A percentile compares a stretch with the other conserved stretches of the same genome.
These are phyloP conservation scores for Oryzias javanicus DNA, from an alignment of 2,113 vertebrate species.

Conservation along the genomic window DNA sequence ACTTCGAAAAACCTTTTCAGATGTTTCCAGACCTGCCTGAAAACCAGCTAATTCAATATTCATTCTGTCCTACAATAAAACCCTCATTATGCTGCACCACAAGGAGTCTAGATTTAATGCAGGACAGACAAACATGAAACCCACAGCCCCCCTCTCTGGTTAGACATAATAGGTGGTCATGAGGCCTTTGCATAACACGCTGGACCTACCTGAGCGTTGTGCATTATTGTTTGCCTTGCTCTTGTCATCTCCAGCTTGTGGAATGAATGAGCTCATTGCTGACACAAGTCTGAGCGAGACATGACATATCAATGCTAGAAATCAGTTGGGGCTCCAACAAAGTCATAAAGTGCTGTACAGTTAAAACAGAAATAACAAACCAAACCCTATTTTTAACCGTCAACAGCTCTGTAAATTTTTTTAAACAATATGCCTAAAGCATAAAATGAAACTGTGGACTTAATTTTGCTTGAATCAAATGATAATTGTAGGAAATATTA, in stretches of 20 bases:
- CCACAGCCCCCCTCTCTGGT: conserved; percentile 13
- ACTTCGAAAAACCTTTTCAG: conserved; percentile 47
- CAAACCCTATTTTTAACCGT: no score
- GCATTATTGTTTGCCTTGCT: conserved; percentile 51
- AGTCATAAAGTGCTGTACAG: background rate
- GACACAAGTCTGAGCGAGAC: conserved; percentile 52
- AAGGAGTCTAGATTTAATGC: conserved; percentile 46
- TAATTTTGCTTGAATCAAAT: no score
- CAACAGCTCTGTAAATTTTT: no score
- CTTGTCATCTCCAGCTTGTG: conserved; percentile 60
- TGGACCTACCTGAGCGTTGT: conserved; percentile 60
- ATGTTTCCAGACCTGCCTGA: conserved; percentile 30
- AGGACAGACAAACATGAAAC: conserved; percentile 11
- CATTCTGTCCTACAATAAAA: conserved; percentile 30
- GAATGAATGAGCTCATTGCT: conserved; percentile 71
- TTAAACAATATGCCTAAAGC: no score
- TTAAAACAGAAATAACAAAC: conserved; percentile 19
- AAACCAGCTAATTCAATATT: conserved; percentile 19
- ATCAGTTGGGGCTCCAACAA: conserved; percentile 31
- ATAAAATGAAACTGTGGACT: no score
- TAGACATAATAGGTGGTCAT: conserved; percentile 44
- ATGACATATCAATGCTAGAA: conserved; percentile 32
- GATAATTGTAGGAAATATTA: no score
- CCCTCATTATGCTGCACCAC: conserved; percentile 29
- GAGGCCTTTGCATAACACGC: conserved; percentile 47